phyloP scores from a whole-genome alignment of 2,888 invertebrate genomes.

The Cerceris ruficornis region DNA sequence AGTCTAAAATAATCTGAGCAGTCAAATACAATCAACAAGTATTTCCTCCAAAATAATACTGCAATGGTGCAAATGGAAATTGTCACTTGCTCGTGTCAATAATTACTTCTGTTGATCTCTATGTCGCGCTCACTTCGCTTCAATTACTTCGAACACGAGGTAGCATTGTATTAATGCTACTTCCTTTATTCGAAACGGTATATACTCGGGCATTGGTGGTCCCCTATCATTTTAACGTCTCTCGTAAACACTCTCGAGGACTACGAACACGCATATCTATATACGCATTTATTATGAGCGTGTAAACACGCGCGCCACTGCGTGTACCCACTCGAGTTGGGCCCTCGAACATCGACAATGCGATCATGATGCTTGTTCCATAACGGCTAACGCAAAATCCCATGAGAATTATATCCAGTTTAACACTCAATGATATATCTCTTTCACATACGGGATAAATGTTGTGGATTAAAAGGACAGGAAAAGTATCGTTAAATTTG shows the following conservation, averaged over 20 bases:
- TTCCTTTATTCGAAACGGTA: constrained; percentile 33
- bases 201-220: constrained; percentile 21
- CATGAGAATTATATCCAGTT: constrained; percentile 23
- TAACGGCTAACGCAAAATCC: constrained; percentile 15
- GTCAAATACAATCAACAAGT: too few species aligned
- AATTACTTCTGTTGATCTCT: too few species aligned
- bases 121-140: too few species aligned
- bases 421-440: neutral
- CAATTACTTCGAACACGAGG: neutral
- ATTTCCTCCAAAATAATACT: too few species aligned
- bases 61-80: too few species aligned
- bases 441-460: too few species aligned
- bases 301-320: constrained; percentile 36
- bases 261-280: constrained; percentile 33
- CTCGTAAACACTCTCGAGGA: constrained; percentile 63
- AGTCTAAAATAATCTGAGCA: too few species aligned
- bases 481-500: too few species aligned
- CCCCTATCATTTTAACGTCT: constrained; percentile 57
- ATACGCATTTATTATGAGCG: constrained; percentile 51
- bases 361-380: constrained; percentile 30
- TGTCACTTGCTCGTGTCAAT: too few species aligned
- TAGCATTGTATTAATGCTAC: constrained; percentile 2
- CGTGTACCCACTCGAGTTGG: constrained; percentile 26
- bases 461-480: too few species aligned
- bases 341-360: constrained; percentile 39